These are phyloP conservation scores for Conops quadrifasciatus DNA, from an alignment of 2,888 invertebrate genomes.

Conservation along the genomic window DNA sequence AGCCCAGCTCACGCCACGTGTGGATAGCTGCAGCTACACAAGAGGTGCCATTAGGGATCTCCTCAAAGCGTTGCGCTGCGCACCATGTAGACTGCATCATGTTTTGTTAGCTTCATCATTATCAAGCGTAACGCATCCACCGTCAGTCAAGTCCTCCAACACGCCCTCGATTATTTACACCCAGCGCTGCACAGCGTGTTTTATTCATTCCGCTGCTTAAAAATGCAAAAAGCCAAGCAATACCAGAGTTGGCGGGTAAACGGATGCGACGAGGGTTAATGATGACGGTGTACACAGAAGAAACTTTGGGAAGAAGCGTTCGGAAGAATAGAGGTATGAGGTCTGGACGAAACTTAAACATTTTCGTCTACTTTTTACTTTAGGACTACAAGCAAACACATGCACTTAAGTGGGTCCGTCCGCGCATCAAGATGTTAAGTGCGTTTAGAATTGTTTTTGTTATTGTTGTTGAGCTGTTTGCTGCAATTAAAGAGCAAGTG, in stretches of 20 bases:
- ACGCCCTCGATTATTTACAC: conserved; percentile 27
- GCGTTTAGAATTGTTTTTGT: conserved; percentile 26
- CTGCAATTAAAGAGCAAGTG: conserved; percentile 44
- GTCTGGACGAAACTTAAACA: conserved; percentile 15
- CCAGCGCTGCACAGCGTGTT: conserved; percentile 26
- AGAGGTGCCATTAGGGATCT: conserved; percentile 26
- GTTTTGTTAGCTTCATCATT: conserved; percentile 33
- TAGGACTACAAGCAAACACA: conserved; percentile 23
- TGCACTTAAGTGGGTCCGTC: background rate
- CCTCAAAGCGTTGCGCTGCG: conserved; percentile 23
- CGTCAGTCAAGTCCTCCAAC: conserved; percentile 20
- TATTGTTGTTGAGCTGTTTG: conserved; percentile 24
- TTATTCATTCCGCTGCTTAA: conserved; percentile 32
- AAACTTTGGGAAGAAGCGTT: background rate
- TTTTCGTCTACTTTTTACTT: conserved; percentile 25
- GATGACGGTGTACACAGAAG: background rate
- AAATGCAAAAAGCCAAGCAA: conserved; percentile 16
- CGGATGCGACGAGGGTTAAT: background rate
- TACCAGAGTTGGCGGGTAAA: background rate
- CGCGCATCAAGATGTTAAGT: conserved; percentile 32
- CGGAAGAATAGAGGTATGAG: background rate
- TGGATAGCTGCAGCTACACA: conserved; percentile 7
- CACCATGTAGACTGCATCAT: conserved; percentile 5
- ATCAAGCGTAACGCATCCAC: conserved; percentile 23
- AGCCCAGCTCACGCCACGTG: conserved; percentile 17